Evolutionary conservation across 1,140 invertebrate species (phyloP), one percentile per base, ranked within the genome.

Genomic region (Drosophila lowei): DNA sequence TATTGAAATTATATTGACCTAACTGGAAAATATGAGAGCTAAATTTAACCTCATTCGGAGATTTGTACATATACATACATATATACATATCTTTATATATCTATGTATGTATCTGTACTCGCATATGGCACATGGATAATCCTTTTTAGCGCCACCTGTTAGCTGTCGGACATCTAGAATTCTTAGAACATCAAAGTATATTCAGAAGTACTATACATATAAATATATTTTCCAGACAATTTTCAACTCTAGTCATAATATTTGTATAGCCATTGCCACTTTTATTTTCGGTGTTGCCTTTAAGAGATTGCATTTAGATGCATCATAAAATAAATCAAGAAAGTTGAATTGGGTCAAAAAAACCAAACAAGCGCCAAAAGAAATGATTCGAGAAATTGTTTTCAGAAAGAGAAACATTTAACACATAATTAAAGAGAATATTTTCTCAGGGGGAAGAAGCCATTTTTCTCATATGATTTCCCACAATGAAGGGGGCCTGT

Each of bases 351-450:
- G 49, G 53, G 52, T 59, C 44, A 54, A 6, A 9, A 23, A 63
- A 56, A 18, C 21, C 11, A 38, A 53, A 71, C 8, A 42, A 30
- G 7, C 16, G 6, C 3, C 11, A 18, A 6, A 38, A 25, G n/a
- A 52, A 52, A 44, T 13, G 41, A 63, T 28, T 38, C n/a, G 16
- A 3, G 44, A 65, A 44, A 46, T 60, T 49, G 15, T 18, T 48
- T 38, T 48, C 15, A 55, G 38, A 30, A 38, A 6, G 43, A 56
- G 48, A 46, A 55, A 57, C 49, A 47, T 50, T 80, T 77, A 70
- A 60, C 81, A 80, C 67, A 63, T 81, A 65, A 80, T 86, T 86
- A 38, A 38, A 13, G 11, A 61, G 64, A 59, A 56, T 52, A 56
- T 61, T 55, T 64, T 59, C 44, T 48, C 3, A 25, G 25, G 23